Conservation (phyloP, 2,113 vertebrate genomes). For the Nothobranchius kuhntae region DNA sequence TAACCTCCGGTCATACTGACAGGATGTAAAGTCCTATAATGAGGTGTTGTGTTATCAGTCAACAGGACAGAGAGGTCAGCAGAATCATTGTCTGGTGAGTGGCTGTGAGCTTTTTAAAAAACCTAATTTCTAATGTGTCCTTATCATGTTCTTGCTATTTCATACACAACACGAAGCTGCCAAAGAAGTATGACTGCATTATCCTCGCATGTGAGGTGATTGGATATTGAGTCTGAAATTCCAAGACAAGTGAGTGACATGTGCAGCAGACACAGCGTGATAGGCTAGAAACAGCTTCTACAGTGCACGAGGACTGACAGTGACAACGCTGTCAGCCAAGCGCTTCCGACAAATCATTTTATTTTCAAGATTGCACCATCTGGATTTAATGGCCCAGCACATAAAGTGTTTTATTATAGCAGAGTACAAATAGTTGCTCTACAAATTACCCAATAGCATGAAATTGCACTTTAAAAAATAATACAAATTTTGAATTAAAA, state of each 20-base stretch:
- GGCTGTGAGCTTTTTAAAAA: neutral
- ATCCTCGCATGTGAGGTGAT: conserved; percentile 33
- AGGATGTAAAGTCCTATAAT: neutral
- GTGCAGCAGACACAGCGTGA: conserved; percentile 50
- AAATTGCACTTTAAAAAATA: conserved; percentile 18
- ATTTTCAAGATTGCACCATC: conserved; percentile 40
- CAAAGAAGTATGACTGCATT: conserved; percentile 23
- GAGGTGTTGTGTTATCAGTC: conserved; percentile 1
- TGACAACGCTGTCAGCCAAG: conserved; percentile 16
- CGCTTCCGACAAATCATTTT: conserved; percentile 41
- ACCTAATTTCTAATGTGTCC: conserved; percentile 7
- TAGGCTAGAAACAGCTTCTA: conserved; percentile 41
- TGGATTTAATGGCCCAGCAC: conserved; percentile 33
- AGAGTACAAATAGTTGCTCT: conserved; percentile 46
- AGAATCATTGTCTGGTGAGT: neutral
- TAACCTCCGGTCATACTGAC: neutral
- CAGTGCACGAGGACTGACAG: conserved; percentile 28
- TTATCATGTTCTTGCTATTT: conserved; percentile 17
- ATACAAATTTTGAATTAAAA: conserved; percentile 31
- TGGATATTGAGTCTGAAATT: conserved; percentile 46
- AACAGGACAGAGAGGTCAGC: conserved; percentile 15
- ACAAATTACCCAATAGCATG: conserved; percentile 44
- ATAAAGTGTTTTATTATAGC: conserved; percentile 20
- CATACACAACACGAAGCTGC: conserved; percentile 9
- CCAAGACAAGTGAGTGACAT: conserved; percentile 59